Base-by-base conservation (phyloP, 2,113 vertebrate species). In the Rhinoderma darwinii region DNA sequence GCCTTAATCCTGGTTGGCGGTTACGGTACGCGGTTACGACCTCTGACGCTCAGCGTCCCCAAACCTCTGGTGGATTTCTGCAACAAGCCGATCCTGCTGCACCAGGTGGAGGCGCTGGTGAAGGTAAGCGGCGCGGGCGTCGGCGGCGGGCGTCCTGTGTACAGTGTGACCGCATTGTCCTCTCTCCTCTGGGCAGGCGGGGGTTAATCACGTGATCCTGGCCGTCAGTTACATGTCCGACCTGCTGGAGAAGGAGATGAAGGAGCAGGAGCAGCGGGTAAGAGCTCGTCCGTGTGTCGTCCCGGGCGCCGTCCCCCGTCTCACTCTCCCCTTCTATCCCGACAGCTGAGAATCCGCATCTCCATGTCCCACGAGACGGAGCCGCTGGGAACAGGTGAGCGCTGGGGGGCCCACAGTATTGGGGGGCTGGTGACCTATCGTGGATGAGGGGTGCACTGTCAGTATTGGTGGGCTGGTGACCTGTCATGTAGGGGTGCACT, bases 211-310 rank as follows among this genome's bases (percentile, higher is more conserved):
- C 84, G 98, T 99, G 84, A 94, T 99, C 82, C 93, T 99, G 90
- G 98, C 98, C 0, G 97, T 99, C 86, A 99, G 98, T 91, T 99
- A 99, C 93, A 99, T 99, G 97, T 99, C 98, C 0, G 97, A 98
- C 82, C 91, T 97, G 91, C 92, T 99, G 94, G 98, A 96, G 91
- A 94, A 96, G 90, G 97, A 99, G 89, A 98, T 99, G 97, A 96
- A 95, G 88, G 93, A 95, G 30, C 97, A 99, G 92, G 97, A 99
- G 88, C 91, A 98, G 89, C 94, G 96, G 93, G 97, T 98, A 89
- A 94, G 90, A 82, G 77, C 15, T 5, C 1, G 11, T 76, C 3
- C 76, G n/a, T 22, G 12, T 30, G 15, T 20, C 30, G 20, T 7
- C 39, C 22, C 20, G 68, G 20, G 25, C 0, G 30, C 8, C 8